A percentile compares a stretch with the other conserved stretches of the same genome.
phyloP scores from a whole-genome alignment of 2,797 vertebrate genomes.

The Natrix natrix region DNA sequence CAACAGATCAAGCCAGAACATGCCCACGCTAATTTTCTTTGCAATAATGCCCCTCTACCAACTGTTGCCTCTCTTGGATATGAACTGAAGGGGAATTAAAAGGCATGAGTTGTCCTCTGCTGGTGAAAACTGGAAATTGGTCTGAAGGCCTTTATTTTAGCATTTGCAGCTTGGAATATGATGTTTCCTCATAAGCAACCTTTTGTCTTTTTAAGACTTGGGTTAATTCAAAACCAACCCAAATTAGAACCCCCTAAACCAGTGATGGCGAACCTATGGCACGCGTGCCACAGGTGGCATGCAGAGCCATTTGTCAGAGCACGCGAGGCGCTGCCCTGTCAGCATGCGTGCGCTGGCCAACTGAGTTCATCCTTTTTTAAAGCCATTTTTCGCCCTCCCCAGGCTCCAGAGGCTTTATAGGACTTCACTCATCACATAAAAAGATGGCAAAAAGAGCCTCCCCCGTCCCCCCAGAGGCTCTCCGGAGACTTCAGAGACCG shows the following conservation, averaged over 20 bases:
- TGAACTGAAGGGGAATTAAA: background rate
- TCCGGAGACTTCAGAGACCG: too few species aligned
- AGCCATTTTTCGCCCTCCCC: too few species aligned
- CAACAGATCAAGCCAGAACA: background rate
- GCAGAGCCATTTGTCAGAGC: too few species aligned
- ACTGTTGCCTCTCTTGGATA: background rate
- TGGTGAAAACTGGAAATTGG: background rate
- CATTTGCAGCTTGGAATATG: background rate
- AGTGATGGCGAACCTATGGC: too few species aligned
- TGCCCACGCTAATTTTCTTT: background rate
- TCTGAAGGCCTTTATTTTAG: background rate
- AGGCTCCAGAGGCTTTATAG: too few species aligned
- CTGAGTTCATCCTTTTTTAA: too few species aligned
- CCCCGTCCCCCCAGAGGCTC: too few species aligned
- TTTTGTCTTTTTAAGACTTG: background rate
- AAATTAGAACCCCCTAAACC: background rate
- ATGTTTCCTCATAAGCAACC: background rate
- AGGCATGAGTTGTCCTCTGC: constrained; percentile 6
- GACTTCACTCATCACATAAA: too few species aligned
- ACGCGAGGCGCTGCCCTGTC: too few species aligned
- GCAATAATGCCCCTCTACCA: background rate
- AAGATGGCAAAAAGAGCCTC: too few species aligned
- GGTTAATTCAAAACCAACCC: background rate
- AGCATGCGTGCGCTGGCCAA: too few species aligned
- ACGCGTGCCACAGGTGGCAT: too few species aligned